Evolutionary conservation across 2,888 invertebrate species (phyloP).

Genomic region (Drosophila tanythrix): DNA sequence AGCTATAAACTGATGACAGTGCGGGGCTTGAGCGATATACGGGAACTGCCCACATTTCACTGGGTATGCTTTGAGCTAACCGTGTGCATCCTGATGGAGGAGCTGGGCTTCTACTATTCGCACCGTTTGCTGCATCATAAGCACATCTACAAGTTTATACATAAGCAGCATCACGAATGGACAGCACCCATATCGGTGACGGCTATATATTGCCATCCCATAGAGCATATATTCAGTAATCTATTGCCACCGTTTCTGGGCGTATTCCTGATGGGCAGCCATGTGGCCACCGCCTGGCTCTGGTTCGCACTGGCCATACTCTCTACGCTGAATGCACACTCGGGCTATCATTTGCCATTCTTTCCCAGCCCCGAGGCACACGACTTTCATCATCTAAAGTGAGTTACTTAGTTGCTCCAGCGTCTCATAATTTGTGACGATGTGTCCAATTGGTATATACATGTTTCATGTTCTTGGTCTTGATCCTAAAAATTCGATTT

Average conservation of each 20-base stretch:
- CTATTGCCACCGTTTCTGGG: conserved; percentile 91
- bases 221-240: conserved; percentile 92
- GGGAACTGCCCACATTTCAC: conserved; percentile 91
- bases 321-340: conserved; percentile 92
- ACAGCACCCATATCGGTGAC: conserved; percentile 94
- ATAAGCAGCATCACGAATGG: conserved; percentile 95
- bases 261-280: conserved; percentile 90
- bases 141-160: conserved; percentile 91
- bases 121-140: conserved; percentile 92
- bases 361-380: conserved; percentile 94
- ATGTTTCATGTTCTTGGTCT: neutral
- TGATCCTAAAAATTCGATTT: neutral
- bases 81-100: conserved; percentile 90
- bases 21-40: conserved; percentile 88
- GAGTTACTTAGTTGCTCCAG: conserved; percentile 73
- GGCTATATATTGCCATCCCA: conserved; percentile 92
- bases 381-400: conserved; percentile 95
- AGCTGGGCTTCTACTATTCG: conserved; percentile 93
- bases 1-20: conserved; percentile 88
- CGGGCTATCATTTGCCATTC: conserved; percentile 94
- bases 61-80: conserved; percentile 90
- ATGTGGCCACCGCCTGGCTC: conserved; percentile 91
- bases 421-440: neutral
- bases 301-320: conserved; percentile 92
- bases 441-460: neutral